A percentile compares a stretch with the other conserved stretches of the same genome.
Evolutionary conservation across 2,888 invertebrate genomes (phyloP).

Genomic region (Agrypnus murinus): DNA sequence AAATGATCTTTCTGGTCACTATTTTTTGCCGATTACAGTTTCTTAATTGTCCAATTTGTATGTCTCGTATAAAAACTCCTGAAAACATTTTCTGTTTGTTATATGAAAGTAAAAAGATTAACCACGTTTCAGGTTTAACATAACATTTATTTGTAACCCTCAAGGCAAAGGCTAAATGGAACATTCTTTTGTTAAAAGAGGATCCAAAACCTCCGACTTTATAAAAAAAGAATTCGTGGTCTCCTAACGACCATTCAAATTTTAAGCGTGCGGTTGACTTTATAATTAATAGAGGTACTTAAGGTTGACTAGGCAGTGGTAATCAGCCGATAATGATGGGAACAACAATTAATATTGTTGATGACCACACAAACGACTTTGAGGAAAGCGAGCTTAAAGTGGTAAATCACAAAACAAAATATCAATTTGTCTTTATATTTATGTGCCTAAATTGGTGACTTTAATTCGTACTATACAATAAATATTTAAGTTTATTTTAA

Average conservation of each 20-base stretch:
- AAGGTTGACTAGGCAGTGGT: conserved; percentile 47
- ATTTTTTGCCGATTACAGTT: conserved; percentile 36
- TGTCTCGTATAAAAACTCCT: conserved; percentile 29
- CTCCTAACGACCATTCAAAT: conserved; percentile 37
- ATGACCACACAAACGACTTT: conserved; percentile 50
- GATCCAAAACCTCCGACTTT: conserved; percentile 22
- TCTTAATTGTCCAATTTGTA: conserved; percentile 37
- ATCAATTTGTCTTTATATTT: conserved; percentile 41
- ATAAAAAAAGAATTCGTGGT: conserved; percentile 28
- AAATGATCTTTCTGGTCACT: neutral
- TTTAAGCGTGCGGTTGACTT: conserved; percentile 41
- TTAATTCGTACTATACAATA: conserved; percentile 7
- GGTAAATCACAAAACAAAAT: conserved; percentile 33
- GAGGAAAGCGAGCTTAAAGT: conserved; percentile 37
- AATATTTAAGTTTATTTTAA: conserved; percentile 1
- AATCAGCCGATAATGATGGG: conserved; percentile 52
- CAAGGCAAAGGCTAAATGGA: conserved; percentile 23
- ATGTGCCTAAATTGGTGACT: conserved; percentile 16
- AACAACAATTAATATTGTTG: conserved; percentile 53
- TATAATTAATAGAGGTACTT: conserved; percentile 51
- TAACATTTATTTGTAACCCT: conserved; percentile 35
- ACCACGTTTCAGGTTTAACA: conserved; percentile 24
- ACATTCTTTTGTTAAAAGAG: conserved; percentile 29
- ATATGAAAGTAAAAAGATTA: conserved; percentile 13
- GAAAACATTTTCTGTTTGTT: conserved; percentile 2